These are phyloP conservation scores for Solenodon paradoxus DNA, from an alignment of 2,113 vertebrate species.

Conservation along the genomic window DNA sequence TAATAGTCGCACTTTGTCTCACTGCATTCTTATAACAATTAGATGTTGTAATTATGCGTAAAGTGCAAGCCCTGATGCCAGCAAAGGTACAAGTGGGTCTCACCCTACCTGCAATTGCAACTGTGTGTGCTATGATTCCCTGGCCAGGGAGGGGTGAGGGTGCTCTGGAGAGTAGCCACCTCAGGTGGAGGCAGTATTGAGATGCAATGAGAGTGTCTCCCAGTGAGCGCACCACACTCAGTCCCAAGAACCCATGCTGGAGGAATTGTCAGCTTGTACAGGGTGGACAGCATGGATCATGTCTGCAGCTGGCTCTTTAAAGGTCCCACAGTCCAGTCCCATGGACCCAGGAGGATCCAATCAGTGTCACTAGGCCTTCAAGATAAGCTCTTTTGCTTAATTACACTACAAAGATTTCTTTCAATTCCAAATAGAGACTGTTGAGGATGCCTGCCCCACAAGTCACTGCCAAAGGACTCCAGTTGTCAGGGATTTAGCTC, in stretches of 20 bases:
- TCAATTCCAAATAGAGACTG: not conserved
- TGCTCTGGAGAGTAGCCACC: not conserved
- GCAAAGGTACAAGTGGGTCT: not conserved
- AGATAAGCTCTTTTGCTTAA: not conserved
- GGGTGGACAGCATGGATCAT: not conserved
- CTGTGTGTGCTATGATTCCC: too few relatives aligned
- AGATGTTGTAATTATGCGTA: not conserved
- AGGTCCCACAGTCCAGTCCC: not conserved
- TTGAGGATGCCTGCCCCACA: not conserved
- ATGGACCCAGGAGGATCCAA: not conserved
- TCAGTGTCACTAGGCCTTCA: rapidly evolving
- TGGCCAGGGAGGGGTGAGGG: too few relatives aligned
- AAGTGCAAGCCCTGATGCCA: not conserved
- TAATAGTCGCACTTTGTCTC: not conserved
- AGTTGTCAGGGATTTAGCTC: not conserved
- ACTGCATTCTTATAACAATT: rapidly evolving
- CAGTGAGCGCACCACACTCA: not conserved
- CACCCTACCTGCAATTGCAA: not conserved
- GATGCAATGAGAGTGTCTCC: not conserved
- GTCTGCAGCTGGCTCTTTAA: not conserved
- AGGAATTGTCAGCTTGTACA: too few relatives aligned
- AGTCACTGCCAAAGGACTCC: not conserved
- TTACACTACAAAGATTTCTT: not conserved
- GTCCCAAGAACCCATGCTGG: not conserved
- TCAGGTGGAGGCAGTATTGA: not conserved